Percentiles rank a stretch among this genome's conserved stretches.
Evolutionary conservation across 2,797 vertebrate species (phyloP).

Genomic region (Myotis pilosus): DNA sequence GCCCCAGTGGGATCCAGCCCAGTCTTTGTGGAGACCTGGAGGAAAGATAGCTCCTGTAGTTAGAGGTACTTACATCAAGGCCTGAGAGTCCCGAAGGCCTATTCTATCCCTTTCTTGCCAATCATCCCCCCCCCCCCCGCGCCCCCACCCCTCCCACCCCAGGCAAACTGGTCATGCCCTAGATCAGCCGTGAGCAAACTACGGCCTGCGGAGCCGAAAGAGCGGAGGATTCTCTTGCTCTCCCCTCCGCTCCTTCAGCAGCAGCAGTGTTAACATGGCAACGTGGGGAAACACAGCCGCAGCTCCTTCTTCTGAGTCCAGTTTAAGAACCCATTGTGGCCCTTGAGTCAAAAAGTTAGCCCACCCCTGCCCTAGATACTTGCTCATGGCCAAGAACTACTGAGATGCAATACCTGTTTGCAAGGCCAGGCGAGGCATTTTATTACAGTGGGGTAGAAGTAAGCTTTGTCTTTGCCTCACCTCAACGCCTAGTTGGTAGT

Average conservation of each 20-base stretch:
- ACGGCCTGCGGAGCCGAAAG: no score
- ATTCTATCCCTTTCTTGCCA: background rate
- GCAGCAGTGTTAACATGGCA: no score
- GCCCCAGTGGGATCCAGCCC: constrained; percentile 94
- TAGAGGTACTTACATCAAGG: background rate
- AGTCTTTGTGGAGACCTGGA: constrained; percentile 97
- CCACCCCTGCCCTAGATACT: background rate
- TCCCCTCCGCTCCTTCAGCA: no score
- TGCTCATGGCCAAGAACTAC: background rate
- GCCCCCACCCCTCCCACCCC: no score
- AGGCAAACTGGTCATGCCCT: background rate
- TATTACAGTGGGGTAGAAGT: background rate
- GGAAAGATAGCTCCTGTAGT: constrained; percentile 51
- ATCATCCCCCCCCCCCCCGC: no score
- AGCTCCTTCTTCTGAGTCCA: no score
- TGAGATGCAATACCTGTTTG: background rate
- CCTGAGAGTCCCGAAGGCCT: background rate
- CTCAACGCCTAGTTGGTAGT: constrained; percentile 97
- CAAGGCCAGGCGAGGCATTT: background rate
- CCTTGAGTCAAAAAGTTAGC: no score
- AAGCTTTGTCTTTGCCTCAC: constrained; percentile 80
- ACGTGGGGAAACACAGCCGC: no score
- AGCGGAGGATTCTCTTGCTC: no score
- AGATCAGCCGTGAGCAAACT: no score
- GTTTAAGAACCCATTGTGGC: no score